These are phyloP conservation scores for Zoanthus solanderi DNA, from an alignment of 92 coral and sea anemone species.

Conservation along the genomic window DNA sequence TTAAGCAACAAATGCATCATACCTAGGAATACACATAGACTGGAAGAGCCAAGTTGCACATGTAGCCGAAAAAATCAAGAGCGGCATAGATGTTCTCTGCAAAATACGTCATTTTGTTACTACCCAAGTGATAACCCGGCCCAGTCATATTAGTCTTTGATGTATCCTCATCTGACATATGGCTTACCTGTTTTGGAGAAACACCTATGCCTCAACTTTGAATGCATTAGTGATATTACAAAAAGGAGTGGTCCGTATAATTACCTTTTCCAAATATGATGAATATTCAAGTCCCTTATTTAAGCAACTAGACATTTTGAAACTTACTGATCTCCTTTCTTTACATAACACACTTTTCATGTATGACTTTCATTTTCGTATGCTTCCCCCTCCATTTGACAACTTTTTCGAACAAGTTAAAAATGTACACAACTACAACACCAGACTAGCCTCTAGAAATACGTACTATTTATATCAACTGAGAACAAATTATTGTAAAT, in stretches of 20 bases:
- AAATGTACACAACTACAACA: not conserved
- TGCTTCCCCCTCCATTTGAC: not conserved
- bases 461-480: slow-evolving; percentile 6
- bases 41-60: not conserved
- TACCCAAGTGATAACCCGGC: not conserved
- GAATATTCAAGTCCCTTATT: too few relatives aligned
- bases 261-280: too few relatives aligned
- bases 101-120: not conserved
- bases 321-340: slow-evolving; percentile 14
- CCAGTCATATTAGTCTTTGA: not conserved
- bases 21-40: not conserved
- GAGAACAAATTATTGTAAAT: not conserved
- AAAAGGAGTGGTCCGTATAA: too few relatives aligned
- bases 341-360: slow-evolving; percentile 11
- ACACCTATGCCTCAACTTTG: not conserved
- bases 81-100: slow-evolving; percentile 19
- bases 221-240: too few relatives aligned
- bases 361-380: slow-evolving; percentile 15
- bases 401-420: slow-evolving; percentile 8
- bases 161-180: not conserved
- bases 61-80: slow-evolving; percentile 2
- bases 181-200: not conserved
- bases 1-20: slow-evolving; percentile 7
- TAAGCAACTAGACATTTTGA: too few relatives aligned
- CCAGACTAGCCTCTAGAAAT: not conserved